A percentile compares a stretch with the other conserved stretches of the same genome.
These are phyloP conservation scores for Eubucco bourcierii DNA, from an alignment of 2,113 vertebrate genomes.

Conservation along the genomic window DNA sequence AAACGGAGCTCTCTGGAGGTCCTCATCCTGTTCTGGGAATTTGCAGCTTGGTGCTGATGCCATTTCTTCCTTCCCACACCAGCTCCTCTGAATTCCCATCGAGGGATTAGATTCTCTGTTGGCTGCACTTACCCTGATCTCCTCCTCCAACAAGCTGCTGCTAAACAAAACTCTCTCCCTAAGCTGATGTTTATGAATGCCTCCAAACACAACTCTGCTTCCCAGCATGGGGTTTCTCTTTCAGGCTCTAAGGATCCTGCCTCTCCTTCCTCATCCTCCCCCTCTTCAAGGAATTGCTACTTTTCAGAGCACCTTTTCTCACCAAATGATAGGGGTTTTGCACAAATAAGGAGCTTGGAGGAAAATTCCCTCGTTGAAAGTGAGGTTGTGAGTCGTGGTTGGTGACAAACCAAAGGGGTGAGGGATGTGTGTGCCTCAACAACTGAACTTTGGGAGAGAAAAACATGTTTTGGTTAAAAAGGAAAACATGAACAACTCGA, in stretches of 20 bases:
- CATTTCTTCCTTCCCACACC: background rate
- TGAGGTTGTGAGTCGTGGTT: background rate
- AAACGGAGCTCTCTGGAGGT: background rate
- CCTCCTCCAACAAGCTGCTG: background rate
- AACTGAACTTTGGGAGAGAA: background rate
- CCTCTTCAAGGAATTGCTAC: background rate
- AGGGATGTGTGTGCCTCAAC: rapidly evolving
- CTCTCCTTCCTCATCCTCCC: background rate
- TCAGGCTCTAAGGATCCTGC: background rate
- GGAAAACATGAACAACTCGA: background rate
- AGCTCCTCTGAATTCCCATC: background rate
- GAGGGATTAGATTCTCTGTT: background rate
- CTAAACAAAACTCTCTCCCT: background rate
- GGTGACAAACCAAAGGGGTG: background rate
- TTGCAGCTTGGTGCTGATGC: background rate
- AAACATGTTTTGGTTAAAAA: background rate
- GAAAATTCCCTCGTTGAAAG: background rate
- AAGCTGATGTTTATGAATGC: background rate
- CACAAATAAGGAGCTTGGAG: background rate
- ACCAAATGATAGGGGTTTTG: background rate
- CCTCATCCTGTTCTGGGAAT: background rate
- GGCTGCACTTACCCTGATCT: background rate
- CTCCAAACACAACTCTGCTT: background rate
- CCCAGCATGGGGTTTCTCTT: background rate
- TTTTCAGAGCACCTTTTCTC: background rate